Evolutionary conservation across 1,140 invertebrate species (phyloP), one percentile per base, ranked within the genome.

Genomic region (Odontomachus brunneus): DNA sequence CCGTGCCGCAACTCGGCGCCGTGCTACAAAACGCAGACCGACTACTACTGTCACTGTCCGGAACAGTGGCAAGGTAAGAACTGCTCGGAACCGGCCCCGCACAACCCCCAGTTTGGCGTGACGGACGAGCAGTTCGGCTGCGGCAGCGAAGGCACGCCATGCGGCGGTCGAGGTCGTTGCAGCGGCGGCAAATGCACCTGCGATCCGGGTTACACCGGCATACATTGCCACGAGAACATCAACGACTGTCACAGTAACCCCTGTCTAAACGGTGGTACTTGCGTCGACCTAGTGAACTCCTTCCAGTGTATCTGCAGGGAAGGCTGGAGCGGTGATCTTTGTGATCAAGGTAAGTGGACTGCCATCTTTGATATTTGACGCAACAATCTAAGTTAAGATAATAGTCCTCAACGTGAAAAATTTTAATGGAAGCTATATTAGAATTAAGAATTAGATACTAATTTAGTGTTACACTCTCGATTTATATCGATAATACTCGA

Each of bases 11-110:
- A 98, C 91, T 96, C 95, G 0, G 96, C 97, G 1, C 95, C 96
- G 3, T 98, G 98, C 91, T 96, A 98, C 90, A 98, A 98, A 88
- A 97, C 97, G 0, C 96, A 97, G 88, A 96, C 96, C 65, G 97
- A 97, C 91, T 99, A 98, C 93, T 97, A 97, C 89, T 99, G 98
- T 93, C 97, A 98, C 92, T 99, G 98, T 94, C 96, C 97, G 0
- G 95, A 96, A 65, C 96, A 97, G 85, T 98, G 97, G 96, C 96
- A 97, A 81, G 98, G 98, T 48, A 97, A 97, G 92, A 98, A 98
- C 94, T 99, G 98, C 92, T 97, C 97, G 88, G 96, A 97, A 85
- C 93, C 95, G 14, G 95, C 95, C 71, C 94, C 95, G 7, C 94
- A 95, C 65, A 95, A 95, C 89, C 95, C 95, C 4, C 95, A 96